Evolutionary conservation across 2,113 vertebrate genomes (phyloP).

Genomic region (Phyllopteryx taeniolatus): DNA sequence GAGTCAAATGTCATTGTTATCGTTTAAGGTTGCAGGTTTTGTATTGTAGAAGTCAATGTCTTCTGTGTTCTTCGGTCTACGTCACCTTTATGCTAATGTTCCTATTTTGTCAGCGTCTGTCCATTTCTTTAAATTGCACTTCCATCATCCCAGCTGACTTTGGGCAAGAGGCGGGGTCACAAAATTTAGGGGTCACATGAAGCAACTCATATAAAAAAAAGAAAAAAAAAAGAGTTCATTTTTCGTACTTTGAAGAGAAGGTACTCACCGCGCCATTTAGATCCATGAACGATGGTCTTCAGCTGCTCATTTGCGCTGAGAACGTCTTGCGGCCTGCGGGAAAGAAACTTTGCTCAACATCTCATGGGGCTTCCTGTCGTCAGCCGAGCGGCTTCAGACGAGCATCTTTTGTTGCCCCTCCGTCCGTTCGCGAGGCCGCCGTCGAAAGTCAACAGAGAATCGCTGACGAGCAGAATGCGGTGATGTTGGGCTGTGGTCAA

Average conservation of each 20-base stretch:
- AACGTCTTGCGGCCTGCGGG: background rate
- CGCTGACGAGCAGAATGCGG: slow-evolving; percentile 18
- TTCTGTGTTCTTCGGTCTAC: no score
- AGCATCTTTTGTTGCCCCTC: background rate
- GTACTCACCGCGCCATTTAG: slow-evolving; percentile 46
- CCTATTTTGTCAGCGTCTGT: background rate
- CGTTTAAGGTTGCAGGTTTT: no score
- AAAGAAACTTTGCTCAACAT: background rate
- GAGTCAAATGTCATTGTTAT: no score
- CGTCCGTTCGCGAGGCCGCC: background rate
- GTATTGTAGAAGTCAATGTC: no score
- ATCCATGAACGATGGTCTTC: background rate
- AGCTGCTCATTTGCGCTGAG: background rate
- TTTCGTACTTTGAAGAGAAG: background rate
- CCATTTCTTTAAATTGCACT: background rate
- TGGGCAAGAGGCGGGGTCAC: background rate
- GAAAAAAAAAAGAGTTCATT: no score
- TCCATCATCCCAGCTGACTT: background rate
- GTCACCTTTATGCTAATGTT: no score
- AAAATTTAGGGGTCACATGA: background rate
- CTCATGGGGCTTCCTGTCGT: background rate
- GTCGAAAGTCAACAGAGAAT: slow-evolving; percentile 11
- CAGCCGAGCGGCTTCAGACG: background rate
- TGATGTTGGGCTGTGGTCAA: slow-evolving; percentile 1
- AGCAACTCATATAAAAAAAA: background rate